phyloP scores from a whole-genome alignment of 2,797 vertebrate genomes.

The Clarias pachynema region DNA sequence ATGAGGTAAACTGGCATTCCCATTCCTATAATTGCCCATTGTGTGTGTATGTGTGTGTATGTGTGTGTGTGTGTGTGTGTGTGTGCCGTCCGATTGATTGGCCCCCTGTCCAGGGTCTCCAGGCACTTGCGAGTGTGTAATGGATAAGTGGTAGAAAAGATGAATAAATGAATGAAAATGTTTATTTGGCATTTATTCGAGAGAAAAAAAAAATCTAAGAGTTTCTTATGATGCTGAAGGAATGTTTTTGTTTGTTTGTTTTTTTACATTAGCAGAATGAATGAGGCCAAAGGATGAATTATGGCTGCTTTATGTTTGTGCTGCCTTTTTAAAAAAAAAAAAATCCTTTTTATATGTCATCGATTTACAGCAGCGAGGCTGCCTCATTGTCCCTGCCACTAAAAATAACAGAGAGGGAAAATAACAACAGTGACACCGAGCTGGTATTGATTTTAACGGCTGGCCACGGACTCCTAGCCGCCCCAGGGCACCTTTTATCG shows the following conservation, averaged over 20 bases:
- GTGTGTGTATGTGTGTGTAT: no score
- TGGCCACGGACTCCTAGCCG: conserved; percentile 58
- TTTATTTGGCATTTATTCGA: no score
- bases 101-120: no score
- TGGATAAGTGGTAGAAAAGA: no score
- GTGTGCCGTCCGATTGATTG: no score
- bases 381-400: conserved; percentile 64
- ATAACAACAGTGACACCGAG: conserved; percentile 67
- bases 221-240: conserved; percentile 41
- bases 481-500: conserved; percentile 76
- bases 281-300: conserved; percentile 67
- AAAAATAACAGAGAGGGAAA: conserved; percentile 76
- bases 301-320: conserved; percentile 61
- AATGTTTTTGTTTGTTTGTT: conserved; percentile 38
- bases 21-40: no score
- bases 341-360: conserved; percentile 67
- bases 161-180: no score
- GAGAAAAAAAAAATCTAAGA: background rate
- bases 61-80: no score
- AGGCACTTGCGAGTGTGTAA: no score
- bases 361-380: conserved; percentile 74
- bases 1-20: no score
- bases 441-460: conserved; percentile 80
- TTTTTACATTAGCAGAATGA: conserved; percentile 54
- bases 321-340: conserved; percentile 17